Base-by-base conservation (phyloP, 2,888 invertebrate genomes). In the Himalopsyche anomala region DNA sequence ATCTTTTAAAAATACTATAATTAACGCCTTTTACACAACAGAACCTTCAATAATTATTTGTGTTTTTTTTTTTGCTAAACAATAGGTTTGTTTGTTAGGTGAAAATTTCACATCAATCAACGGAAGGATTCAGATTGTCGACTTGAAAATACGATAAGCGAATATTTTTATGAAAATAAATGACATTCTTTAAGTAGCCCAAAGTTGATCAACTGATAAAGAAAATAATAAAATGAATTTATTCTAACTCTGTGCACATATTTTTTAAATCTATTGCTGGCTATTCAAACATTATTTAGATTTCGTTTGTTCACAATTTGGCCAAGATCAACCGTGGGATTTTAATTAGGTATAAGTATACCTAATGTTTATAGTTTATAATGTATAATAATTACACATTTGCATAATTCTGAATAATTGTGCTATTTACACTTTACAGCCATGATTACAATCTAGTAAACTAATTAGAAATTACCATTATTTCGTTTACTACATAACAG, bases 161-260 rank as follows among this genome's bases (percentile, higher is more conserved):
- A 62, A 62, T 62, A 62, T 19, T 62, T 62, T 62, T 19, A 62
- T 62, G 62, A 62, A 62, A 62, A 62, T 62, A 11, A 62, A 62
- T 62, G 62, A 62, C 62, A 62, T 62, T 62, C 62, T 62, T 62
- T 19, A 62, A 19, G 62, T 62, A 62, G 62, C 62, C 28, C 62
- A 62, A n/a, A n/a, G 62, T n/a, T 28, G 62, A 62, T 62, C 28
- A 28, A 8, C n/a, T 19, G 62, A 62, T 62, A 62, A 62, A 11
- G 28, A 62, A 28, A 62, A 56, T 56, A 56, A 56, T 56, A 19
- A 56, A 56, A 62, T 62, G n/a, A 62, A 19, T 19, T 62, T 62
- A 62, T 62, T 62, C 11, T 11, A 62, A 19, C 28, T 9, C 62
- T 62, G 62, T 62, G 62, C 6, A 62, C 8, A 62, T 19, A 9